Base-by-base conservation (phyloP, 2,113 vertebrate species). In the Pogona vitticeps region DNA sequence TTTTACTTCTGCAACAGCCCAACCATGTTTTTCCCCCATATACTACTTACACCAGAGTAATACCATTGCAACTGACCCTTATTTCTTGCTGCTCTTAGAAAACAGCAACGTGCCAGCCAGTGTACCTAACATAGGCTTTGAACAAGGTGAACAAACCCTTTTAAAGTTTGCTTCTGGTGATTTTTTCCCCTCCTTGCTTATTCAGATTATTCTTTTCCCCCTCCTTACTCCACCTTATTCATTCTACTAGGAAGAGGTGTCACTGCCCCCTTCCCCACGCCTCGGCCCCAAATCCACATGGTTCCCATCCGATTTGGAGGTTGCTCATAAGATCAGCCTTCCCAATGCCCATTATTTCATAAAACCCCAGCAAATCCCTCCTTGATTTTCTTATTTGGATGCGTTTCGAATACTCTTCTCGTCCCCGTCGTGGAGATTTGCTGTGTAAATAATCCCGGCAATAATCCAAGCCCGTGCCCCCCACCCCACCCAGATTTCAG, bases 381-480 rank as follows among this genome's bases (percentile, higher is more conserved):
- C 96, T 95, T 28, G 91, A 95, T 94, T 94, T 92, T 94, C 91
- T 92, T 92, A 92, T 94, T 94, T 95, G 95, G 94, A 94, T 95
- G 96, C 96, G 95, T 97, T 98, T 96, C 94, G 90, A 97, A 97
- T 96, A 33, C 95, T 67, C 91, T 92, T 18, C 85, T 9, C 3
- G 94, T 96, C 97, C 98, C 97, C 97, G 97, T 94, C 96, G 94
- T 3, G 95, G 97, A 95, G 97, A 97, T 98, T 97, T 97, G 97
- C 97, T 98, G 96, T 96, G 96, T 97, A 98, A 99, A 99, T 97
- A 98, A 96, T 96, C 96, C 95, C 96, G 94, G 94, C 97, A 97
- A 98, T 98, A 98, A 98, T 98, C 96, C 95, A 92, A 94, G 96
- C 10, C 5, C 10, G 5, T 10, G 10, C 46, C 46, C 46, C 46